phyloP scores from a whole-genome alignment of 1,140 invertebrate genomes.

The Charaxes varanes region DNA sequence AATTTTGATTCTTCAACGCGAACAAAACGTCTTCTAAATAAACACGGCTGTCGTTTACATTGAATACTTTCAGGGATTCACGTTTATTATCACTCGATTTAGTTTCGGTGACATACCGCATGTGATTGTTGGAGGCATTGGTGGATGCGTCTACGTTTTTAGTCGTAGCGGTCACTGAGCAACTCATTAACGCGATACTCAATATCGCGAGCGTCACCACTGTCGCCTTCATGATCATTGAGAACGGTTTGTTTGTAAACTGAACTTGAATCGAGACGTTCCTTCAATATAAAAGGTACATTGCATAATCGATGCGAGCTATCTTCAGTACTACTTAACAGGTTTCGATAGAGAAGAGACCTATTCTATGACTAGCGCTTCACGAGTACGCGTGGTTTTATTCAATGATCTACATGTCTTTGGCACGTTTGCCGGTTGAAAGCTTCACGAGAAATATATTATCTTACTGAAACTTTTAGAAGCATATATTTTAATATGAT shows the following conservation, averaged over 20 bases:
- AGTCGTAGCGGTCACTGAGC: conserved; percentile 19
- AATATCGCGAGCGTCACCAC: conserved; percentile 11
- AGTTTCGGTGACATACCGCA: conserved; percentile 5
- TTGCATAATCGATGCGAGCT: conserved; percentile 37
- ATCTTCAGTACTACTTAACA: too few species aligned
- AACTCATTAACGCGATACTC: conserved; percentile 6
- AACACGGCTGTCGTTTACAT: conserved; percentile 27
- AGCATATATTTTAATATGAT: too few species aligned
- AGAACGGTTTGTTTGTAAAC: conserved; percentile 19
- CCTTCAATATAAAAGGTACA: conserved; percentile 37
- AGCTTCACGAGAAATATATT: too few species aligned
- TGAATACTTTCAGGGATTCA: conserved; percentile 10
- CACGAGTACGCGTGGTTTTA: too few species aligned
- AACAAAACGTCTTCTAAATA: conserved; percentile 56
- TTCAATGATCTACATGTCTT: too few species aligned
- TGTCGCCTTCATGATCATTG: conserved; percentile 25
- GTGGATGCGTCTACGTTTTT: conserved; percentile 21
- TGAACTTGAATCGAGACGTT: conserved; percentile 21
- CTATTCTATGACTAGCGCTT: too few species aligned
- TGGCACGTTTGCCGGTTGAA: too few species aligned
- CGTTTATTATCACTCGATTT: conserved; percentile 17
- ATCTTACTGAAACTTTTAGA: too few species aligned
- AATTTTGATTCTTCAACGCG: conserved; percentile 45
- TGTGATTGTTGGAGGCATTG: conserved; percentile 10
- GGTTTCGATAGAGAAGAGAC: too few species aligned